These are phyloP conservation scores for Napeogenes inachia DNA, from an alignment of 2,888 invertebrate species.

Conservation along the genomic window DNA sequence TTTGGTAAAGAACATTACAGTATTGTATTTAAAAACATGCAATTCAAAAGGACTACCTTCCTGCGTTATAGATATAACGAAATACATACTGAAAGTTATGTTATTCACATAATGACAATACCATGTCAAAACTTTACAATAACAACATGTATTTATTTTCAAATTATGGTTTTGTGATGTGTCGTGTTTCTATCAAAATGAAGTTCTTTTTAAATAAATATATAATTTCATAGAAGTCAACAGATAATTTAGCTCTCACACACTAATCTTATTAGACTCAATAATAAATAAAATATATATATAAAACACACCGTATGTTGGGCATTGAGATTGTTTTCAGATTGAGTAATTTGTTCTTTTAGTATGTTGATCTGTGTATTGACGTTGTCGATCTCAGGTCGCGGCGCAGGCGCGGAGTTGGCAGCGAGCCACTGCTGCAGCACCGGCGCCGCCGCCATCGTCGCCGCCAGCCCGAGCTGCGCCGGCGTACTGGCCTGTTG, in stretches of 20 bases:
- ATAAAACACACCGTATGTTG: conserved; percentile 88
- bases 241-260: too few species aligned
- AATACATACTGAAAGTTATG: conserved; percentile 20
- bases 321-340: conserved; percentile 96
- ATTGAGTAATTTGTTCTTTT: conserved; percentile 95
- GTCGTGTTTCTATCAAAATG: too few species aligned
- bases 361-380: conserved; percentile 88
- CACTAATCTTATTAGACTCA: too few species aligned
- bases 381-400: conserved; percentile 74
- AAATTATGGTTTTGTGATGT: too few species aligned
- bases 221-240: too few species aligned
- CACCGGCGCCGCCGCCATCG: conserved; percentile 71
- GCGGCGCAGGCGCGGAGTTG: conserved; percentile 55
- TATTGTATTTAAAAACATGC: conserved; percentile 17
- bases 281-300: background rate
- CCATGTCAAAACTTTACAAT: conserved; percentile 11
- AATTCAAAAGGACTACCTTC: conserved; percentile 21
- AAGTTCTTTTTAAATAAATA: too few species aligned
- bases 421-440: conserved; percentile 70
- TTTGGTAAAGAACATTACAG: conserved; percentile 2
- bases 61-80: conserved; percentile 9
- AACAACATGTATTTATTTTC: conserved; percentile 6
- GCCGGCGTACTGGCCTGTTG: conserved; percentile 76
- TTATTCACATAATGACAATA: background rate
- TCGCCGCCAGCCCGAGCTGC: conserved; percentile 75